phyloP scores from a whole-genome alignment of 2,113 vertebrate species.

The Abramis brama region DNA sequence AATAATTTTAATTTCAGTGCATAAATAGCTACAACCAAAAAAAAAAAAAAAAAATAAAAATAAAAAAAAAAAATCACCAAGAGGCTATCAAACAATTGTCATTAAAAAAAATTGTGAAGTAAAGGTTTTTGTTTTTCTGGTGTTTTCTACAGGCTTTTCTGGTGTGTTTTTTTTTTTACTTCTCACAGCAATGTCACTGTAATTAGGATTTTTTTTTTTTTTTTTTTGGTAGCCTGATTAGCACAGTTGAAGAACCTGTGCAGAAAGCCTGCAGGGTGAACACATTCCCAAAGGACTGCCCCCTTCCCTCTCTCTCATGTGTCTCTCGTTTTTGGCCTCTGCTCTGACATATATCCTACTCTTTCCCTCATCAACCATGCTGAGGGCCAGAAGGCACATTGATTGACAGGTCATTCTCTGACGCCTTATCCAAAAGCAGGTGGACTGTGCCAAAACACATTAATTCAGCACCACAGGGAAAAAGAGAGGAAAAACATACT shows the following conservation, averaged over 20 bases:
- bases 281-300: constrained; percentile 3
- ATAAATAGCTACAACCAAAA: not conserved
- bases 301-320: constrained; percentile 11
- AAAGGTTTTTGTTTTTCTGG: not conserved
- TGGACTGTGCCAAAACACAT: constrained; percentile 69
- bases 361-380: constrained; percentile 44
- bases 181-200: constrained; percentile 16
- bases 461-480: constrained; percentile 69
- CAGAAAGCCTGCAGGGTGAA: constrained; percentile 30
- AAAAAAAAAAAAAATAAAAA: no score
- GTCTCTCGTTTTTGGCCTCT: constrained; percentile 46
- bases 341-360: constrained; percentile 43
- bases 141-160: not conserved
- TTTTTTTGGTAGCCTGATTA: constrained; percentile 31
- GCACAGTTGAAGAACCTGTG: constrained; percentile 16
- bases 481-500: constrained; percentile 65
- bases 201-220: not conserved
- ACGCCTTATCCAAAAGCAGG: constrained; percentile 69
- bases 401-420: constrained; percentile 76
- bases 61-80: not conserved
- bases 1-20: not conserved
- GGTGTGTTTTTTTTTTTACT: not conserved
- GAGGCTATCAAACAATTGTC: not conserved
- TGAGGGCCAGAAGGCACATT: constrained; percentile 70
- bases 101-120: not conserved